Evolutionary conservation across 2,888 invertebrate species (phyloP).

Genomic region (Caenorhabditis parvicauda): DNA sequence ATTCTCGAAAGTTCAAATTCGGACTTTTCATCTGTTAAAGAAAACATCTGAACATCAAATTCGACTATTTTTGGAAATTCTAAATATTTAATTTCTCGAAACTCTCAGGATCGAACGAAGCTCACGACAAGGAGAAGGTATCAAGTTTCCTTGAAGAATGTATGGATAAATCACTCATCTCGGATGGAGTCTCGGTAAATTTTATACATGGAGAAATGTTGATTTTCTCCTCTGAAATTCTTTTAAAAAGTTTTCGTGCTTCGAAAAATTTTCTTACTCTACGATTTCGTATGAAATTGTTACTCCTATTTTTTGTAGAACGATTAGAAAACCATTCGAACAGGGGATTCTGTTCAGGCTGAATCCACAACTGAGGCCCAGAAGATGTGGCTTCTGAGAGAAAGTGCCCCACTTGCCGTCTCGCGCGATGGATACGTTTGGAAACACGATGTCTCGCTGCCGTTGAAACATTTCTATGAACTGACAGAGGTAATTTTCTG

Average conservation of each 20-base stretch:
- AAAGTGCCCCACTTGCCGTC: conserved; percentile 49
- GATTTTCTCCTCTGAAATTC: not conserved
- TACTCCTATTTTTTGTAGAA: too few species aligned
- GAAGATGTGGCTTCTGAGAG: conserved; percentile 65
- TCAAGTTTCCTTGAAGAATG: conserved; percentile 73
- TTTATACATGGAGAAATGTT: too few species aligned
- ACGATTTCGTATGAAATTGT: too few species aligned
- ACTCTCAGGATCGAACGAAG: conserved; percentile 74
- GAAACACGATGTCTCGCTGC: conserved; percentile 92
- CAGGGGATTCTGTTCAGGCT: conserved; percentile 68
- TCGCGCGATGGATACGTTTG: conserved; percentile 80
- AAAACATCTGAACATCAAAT: too few species aligned
- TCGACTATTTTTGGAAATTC: too few species aligned
- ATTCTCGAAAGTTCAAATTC: conserved; percentile 16
- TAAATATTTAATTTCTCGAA: too few species aligned
- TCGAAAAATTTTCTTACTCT: too few species aligned
- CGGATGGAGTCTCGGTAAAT: conserved; percentile 47
- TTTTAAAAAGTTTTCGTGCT: too few species aligned
- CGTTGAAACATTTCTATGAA: conserved; percentile 79
- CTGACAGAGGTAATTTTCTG: conserved; percentile 74
- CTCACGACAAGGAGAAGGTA: conserved; percentile 85
- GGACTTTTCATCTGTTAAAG: too few species aligned
- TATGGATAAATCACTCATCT: conserved; percentile 39
- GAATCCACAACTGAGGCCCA: conserved; percentile 71
- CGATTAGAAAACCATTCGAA: too few species aligned